Conservation (phyloP, 23 tunicate species). For the Clavelina lepadiformis region DNA sequence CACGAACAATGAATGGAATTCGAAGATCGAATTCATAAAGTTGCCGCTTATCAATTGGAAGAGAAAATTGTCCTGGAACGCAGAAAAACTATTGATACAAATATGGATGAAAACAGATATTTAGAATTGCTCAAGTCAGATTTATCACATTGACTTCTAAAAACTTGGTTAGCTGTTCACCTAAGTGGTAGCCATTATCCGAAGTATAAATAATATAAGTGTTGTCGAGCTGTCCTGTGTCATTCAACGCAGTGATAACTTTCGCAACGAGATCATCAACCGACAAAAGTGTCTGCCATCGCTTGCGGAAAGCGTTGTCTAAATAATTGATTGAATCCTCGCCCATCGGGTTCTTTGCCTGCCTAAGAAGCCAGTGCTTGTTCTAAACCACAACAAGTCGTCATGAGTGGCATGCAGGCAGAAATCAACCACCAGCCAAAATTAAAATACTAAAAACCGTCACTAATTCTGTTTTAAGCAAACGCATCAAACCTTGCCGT, state of each 20-base stretch:
- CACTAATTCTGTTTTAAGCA: no score
- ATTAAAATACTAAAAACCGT: no score
- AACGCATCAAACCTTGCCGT: slow-evolving; percentile 85
- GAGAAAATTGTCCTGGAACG: slow-evolving; percentile 86
- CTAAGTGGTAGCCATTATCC: slow-evolving; percentile 91
- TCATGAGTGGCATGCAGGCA: no score
- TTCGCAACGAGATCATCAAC: slow-evolving; percentile 87
- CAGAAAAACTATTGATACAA: neutral
- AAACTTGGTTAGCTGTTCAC: no score
- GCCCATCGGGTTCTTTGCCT: slow-evolving; percentile 80
- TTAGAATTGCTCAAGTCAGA: slow-evolving; percentile 34
- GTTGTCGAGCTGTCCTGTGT: slow-evolving; percentile 31
- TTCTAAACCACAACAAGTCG: slow-evolving; percentile 27
- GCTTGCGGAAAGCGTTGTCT: slow-evolving; percentile 78
- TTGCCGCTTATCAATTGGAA: slow-evolving; percentile 96
- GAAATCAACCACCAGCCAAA: no score
- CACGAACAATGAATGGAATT: slow-evolving; percentile 85
- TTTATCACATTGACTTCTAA: no score
- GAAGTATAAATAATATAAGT: slow-evolving; percentile 86
- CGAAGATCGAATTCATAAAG: slow-evolving; percentile 88
- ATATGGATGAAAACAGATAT: neutral
- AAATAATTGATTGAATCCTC: slow-evolving; percentile 36
- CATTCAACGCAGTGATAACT: slow-evolving; percentile 37
- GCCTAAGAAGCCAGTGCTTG: slow-evolving; percentile 92
- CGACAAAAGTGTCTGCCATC: slow-evolving; percentile 82